These are phyloP conservation scores for Pachyseris speciosa DNA, from an alignment of 64 coral and sea anemone species.

Conservation along the genomic window DNA sequence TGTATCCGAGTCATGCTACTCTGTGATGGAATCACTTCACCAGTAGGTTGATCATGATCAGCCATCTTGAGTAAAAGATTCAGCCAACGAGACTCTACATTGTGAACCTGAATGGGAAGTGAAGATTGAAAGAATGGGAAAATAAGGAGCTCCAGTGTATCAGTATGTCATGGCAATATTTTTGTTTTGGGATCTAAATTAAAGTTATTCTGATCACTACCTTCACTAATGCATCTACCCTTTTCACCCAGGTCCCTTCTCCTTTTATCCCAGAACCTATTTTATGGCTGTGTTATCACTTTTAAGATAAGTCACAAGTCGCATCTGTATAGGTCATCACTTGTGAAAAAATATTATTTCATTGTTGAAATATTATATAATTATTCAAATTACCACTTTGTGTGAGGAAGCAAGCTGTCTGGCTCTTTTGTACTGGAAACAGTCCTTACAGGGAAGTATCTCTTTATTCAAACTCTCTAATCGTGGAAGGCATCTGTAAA, in stretches of 20 bases:
- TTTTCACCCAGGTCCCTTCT: too few species aligned
- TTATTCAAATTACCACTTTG: background rate
- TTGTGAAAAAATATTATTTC: too few species aligned
- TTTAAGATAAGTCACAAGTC: too few species aligned
- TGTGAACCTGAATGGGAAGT: conserved; percentile 16
- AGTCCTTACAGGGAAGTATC: background rate
- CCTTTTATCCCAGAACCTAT: too few species aligned
- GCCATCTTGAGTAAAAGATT: conserved; percentile 82
- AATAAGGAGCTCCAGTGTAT: too few species aligned
- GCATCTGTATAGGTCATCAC: too few species aligned
- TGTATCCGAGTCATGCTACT: conserved; percentile 75
- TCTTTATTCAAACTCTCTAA: background rate
- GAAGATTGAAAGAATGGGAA: background rate
- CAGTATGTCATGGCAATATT: too few species aligned
- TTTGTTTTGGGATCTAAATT: too few species aligned
- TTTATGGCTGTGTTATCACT: too few species aligned
- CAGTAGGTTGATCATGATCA: background rate
- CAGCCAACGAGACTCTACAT: conserved; percentile 78
- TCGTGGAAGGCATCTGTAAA: conserved; percentile 6
- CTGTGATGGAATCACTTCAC: conserved; percentile 16
- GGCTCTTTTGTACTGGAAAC: background rate
- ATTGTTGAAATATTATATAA: too few species aligned
- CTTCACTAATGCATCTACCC: too few species aligned
- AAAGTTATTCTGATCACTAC: too few species aligned
- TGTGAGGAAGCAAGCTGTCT: background rate